These are phyloP conservation scores for Cinclus mexicanus DNA, from an alignment of 2,113 vertebrate genomes.

Conservation along the genomic window DNA sequence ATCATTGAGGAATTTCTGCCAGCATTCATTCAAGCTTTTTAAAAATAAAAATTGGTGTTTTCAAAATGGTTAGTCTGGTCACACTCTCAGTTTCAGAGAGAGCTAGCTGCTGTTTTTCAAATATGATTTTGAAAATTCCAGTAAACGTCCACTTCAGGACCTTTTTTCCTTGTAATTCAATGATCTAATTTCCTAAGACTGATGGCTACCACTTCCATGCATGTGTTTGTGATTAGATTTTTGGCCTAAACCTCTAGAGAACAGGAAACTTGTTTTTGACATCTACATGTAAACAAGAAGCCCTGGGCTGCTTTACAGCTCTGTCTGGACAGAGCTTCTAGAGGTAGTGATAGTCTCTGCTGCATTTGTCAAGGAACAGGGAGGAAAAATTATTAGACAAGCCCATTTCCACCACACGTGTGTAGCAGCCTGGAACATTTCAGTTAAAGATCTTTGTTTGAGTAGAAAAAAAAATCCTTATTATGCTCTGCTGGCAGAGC, in stretches of 20 bases:
- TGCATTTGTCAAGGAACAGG: not conserved
- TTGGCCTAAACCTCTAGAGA: conserved; percentile 27
- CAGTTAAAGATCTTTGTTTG: not conserved
- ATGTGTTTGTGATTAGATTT: conserved; percentile 36
- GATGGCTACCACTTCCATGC: conserved; percentile 34
- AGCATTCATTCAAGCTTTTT: not conserved
- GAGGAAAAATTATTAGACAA: not conserved
- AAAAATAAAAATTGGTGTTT: not conserved
- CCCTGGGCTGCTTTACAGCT: not conserved
- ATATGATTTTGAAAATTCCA: conserved; percentile 13
- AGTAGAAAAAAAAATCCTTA: not conserved
- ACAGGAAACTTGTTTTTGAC: conserved; percentile 54
- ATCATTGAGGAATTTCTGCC: not conserved
- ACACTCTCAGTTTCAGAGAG: not conserved
- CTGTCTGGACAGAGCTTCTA: not conserved
- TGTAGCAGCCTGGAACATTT: not conserved
- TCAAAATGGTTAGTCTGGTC: not conserved
- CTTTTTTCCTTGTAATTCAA: not conserved
- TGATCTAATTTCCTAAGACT: conserved; percentile 44
- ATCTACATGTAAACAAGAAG: conserved; percentile 48
- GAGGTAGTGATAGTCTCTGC: not conserved
- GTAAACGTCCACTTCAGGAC: not conserved
- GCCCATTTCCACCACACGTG: not conserved
- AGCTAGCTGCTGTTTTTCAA: conserved; percentile 12
- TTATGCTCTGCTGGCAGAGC: not conserved